Conservation (phyloP, 2,888 invertebrate species). For the Mechanitis messenoides region DNA sequence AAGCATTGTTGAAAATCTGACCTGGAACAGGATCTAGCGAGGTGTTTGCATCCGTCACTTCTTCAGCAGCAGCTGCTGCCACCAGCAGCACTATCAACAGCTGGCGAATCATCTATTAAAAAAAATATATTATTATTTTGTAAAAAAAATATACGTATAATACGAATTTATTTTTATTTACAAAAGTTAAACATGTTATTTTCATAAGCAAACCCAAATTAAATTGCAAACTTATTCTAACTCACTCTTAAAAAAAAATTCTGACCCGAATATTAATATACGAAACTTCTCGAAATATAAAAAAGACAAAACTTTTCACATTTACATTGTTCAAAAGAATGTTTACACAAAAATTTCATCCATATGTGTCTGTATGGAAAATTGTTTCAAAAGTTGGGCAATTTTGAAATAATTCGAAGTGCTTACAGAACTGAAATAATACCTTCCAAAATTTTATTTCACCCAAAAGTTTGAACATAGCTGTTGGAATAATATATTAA, state of each 20-base stretch:
- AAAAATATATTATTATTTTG: neutral
- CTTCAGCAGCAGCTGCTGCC: conserved; percentile 46
- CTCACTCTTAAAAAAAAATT: too few relatives aligned
- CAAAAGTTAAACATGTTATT: too few relatives aligned
- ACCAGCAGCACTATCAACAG: conserved; percentile 46
- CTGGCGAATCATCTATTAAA: conserved; percentile 38
- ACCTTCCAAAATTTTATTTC: conserved; percentile 22
- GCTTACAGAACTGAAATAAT: conserved; percentile 23
- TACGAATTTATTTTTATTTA: too few relatives aligned
- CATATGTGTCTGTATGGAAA: too few relatives aligned
- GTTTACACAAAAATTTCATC: too few relatives aligned
- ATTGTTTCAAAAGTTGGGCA: conserved; percentile 21
- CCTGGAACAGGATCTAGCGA: conserved; percentile 47
- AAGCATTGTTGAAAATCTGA: conserved; percentile 32
- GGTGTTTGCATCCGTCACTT: conserved; percentile 54
- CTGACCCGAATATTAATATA: too few relatives aligned
- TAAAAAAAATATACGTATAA: neutral
- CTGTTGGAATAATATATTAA: conserved; percentile 24
- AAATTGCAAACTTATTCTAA: too few relatives aligned
- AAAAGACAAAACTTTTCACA: too few relatives aligned
- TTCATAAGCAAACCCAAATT: too few relatives aligned
- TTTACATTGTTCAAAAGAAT: too few relatives aligned
- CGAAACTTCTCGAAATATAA: too few relatives aligned
- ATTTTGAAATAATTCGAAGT: conserved; percentile 20
- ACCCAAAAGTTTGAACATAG: conserved; percentile 27